Evolutionary conservation across 2,888 invertebrate genomes (phyloP), one percentile per base, ranked within the genome.

Genomic region (Phalera bucephala): DNA sequence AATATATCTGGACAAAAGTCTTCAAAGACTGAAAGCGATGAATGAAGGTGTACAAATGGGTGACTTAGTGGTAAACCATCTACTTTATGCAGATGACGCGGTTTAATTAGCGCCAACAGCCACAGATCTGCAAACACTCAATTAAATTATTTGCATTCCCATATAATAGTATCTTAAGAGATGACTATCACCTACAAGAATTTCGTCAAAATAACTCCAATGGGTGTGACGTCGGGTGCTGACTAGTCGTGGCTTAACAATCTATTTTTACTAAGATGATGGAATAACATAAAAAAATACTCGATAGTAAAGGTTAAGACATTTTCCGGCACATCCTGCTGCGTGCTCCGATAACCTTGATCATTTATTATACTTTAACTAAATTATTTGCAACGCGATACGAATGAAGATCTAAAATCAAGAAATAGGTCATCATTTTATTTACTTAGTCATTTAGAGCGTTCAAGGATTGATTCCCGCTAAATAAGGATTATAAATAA

Each of bases 261-360:
- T 36, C 36, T 44, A 54, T 54, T 47, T 54, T 52, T 48, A 40
- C 25, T 13, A 25, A n/a, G 23, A 47, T 51, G 52, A 52, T 34
- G 36, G 12, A 37, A 40, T 13, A 31, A 40, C 26, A 31, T 17
- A 30, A 20, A 34, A 3, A 44, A 43, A 35, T 38, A 39, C 17
- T 21, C 11, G 31, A 45, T 32, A 30, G 9, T 31, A 40, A 50
- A 55, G 46, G 55, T 52, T 45, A 55, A 32, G 17, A 36, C 35
- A 28, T 39, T 36, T 34, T 41, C 27, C 20, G 35, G 3, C 7
- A 27, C 44, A 41, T 41, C 41, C 31, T 32, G 37, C 30, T 35
- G 26, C 12, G 15, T 31, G 22, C 19, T 31, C 21, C 14, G 23
- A 19, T 38, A 34, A 20, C 49, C 49, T 50, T 51, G 49, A 19